Percentiles rank a stretch among this genome's conserved stretches.
phyloP scores from a whole-genome alignment of 2,888 invertebrate genomes.

The Troglohyphantes excavatus region DNA sequence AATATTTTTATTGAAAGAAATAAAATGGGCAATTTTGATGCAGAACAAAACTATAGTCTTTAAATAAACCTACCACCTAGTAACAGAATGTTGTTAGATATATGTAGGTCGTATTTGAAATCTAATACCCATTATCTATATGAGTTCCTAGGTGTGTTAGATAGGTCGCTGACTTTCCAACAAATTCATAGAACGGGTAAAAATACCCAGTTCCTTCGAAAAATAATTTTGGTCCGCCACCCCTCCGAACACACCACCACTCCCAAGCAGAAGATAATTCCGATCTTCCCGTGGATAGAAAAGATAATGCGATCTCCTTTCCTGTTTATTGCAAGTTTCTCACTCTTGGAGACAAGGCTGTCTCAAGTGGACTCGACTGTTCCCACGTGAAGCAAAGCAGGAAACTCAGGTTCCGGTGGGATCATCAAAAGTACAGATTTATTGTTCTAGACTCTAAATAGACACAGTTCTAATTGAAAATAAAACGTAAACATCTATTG shows the following conservation, averaged over 20 bases:
- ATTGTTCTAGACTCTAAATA: too few relatives aligned
- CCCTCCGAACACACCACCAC: background rate
- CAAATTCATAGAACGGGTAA: slow-evolving; percentile 41
- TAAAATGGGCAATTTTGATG: too few relatives aligned
- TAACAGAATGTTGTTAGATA: too few relatives aligned
- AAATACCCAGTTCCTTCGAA: slow-evolving; percentile 44
- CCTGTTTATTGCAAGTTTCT: slow-evolving; percentile 24
- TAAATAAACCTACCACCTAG: too few relatives aligned
- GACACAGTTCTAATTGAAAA: too few relatives aligned
- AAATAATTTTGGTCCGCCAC: background rate
- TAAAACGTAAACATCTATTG: too few relatives aligned
- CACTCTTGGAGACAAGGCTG: background rate
- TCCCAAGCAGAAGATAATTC: background rate
- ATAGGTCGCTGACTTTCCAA: background rate
- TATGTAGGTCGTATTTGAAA: too few relatives aligned
- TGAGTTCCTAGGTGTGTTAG: background rate
- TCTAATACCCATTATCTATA: background rate
- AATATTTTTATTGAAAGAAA: too few relatives aligned
- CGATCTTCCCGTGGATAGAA: background rate
- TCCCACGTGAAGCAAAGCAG: background rate
- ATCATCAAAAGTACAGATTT: too few relatives aligned
- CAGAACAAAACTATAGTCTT: too few relatives aligned
- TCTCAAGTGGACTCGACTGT: slow-evolving; percentile 3
- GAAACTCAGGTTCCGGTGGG: slow-evolving; percentile 9
- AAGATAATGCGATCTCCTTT: background rate